Evolutionary conservation across 2,797 vertebrate genomes (phyloP).

Genomic region (Malacoctenus gilli): DNA sequence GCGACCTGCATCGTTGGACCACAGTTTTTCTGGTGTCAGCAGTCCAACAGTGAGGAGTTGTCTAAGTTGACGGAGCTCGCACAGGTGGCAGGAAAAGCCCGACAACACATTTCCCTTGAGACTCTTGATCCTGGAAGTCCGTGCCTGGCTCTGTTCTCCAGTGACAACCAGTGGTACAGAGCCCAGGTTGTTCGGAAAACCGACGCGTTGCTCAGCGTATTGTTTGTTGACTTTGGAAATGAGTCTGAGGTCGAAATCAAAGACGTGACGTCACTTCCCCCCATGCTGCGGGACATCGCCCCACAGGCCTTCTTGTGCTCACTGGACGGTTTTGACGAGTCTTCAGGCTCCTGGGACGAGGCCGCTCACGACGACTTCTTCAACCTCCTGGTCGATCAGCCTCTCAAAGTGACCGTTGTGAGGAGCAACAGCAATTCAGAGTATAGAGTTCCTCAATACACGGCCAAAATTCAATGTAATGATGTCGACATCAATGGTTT

Average conservation of each 20-base stretch:
- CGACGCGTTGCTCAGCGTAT: constrained; percentile 56
- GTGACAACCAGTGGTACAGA: constrained; percentile 85
- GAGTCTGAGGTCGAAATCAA: constrained; percentile 72
- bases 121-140: constrained; percentile 63
- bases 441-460: constrained; percentile 69
- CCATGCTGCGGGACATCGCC: constrained; percentile 69
- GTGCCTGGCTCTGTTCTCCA: constrained; percentile 83
- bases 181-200: constrained; percentile 75
- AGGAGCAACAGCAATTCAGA: constrained; percentile 50
- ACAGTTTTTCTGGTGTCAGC: constrained; percentile 90
- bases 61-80: constrained; percentile 73
- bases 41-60: constrained; percentile 73
- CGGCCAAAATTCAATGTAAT: constrained; percentile 79
- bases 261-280: constrained; percentile 76
- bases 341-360: constrained; percentile 80
- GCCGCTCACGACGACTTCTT: constrained; percentile 80
- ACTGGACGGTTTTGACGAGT: constrained; percentile 80
- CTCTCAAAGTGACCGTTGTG: constrained; percentile 77
- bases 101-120: constrained; percentile 8
- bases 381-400: constrained; percentile 77
- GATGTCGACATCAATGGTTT: constrained; percentile 71
- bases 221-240: constrained; percentile 89
- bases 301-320: constrained; percentile 88
- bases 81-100: constrained; percentile 70
- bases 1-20: constrained; percentile 81